Percentiles rank a stretch among this genome's conserved stretches.
phyloP scores from a whole-genome alignment of 2,888 invertebrate species.

The Sphaerophoria rueppellii region DNA sequence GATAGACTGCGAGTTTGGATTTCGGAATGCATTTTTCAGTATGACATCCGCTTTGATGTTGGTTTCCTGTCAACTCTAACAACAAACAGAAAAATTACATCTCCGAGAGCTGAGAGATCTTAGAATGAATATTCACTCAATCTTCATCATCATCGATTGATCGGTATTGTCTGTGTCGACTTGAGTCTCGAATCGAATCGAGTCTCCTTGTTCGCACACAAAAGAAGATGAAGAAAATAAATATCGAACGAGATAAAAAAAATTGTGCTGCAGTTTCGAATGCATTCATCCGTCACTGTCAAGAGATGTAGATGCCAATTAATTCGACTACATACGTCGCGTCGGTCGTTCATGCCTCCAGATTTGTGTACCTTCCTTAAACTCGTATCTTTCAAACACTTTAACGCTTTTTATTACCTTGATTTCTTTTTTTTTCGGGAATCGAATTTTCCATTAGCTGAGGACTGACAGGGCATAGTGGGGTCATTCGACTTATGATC shows the following conservation, averaged over 20 bases:
- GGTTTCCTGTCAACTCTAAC: constrained; percentile 32
- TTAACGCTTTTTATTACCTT: constrained; percentile 59
- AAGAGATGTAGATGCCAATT: constrained; percentile 58
- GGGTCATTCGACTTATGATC: constrained; percentile 8
- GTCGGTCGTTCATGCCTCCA: not conserved
- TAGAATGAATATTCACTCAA: constrained; percentile 69
- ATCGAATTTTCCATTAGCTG: constrained; percentile 29
- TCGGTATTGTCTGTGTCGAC: constrained; percentile 20
- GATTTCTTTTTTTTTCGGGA: not conserved
- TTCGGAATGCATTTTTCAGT: constrained; percentile 41
- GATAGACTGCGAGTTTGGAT: not conserved
- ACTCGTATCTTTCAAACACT: constrained; percentile 22
- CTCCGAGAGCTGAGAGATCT: constrained; percentile 11
- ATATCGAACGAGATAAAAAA: not conserved
- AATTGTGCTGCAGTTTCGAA: constrained; percentile 26
- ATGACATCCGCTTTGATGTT: constrained; percentile 45
- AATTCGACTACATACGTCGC: constrained; percentile 32
- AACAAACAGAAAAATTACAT: constrained; percentile 26
- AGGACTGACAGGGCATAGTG: constrained; percentile 8
- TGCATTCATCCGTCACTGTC: constrained; percentile 71
- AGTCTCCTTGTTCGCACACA: not conserved
- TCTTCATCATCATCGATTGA: constrained; percentile 61
- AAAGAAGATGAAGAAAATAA: not conserved
- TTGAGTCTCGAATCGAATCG: not conserved
- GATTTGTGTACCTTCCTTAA: not conserved